Conservation (phyloP, 92 coral and sea anemone species). For the Micromussa lordhowensis region DNA sequence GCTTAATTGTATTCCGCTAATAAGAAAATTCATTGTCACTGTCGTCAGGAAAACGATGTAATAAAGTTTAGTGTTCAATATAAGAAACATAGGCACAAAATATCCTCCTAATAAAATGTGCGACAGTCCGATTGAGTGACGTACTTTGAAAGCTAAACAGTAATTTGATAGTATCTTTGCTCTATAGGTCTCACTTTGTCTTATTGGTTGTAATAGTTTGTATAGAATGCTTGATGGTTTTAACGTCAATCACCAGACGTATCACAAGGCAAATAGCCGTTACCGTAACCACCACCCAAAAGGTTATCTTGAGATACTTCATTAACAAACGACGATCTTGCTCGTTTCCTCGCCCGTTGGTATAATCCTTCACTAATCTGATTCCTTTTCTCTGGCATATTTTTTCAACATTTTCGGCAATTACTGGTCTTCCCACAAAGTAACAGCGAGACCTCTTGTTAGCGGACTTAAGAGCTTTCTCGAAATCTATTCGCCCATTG, state of each 20-base stretch:
- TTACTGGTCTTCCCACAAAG: slow-evolving; percentile 59
- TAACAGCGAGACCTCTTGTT: slow-evolving; percentile 44
- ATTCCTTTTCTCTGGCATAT: slow-evolving; percentile 40
- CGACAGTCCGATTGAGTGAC: too few species aligned
- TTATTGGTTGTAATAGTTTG: neutral
- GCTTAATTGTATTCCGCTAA: too few species aligned
- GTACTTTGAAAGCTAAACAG: too few species aligned
- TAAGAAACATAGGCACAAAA: too few species aligned
- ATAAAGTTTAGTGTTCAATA: too few species aligned
- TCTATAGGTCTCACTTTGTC: neutral
- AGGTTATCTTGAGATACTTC: slow-evolving; percentile 47
- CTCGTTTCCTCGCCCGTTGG: slow-evolving; percentile 41
- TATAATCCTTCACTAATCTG: slow-evolving; percentile 32
- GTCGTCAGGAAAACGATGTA: too few species aligned
- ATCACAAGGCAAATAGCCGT: slow-evolving; percentile 26
- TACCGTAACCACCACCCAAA: slow-evolving; percentile 33
- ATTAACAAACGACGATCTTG: slow-evolving; percentile 11
- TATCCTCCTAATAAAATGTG: too few species aligned
- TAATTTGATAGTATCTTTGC: too few species aligned
- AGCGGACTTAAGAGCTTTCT: slow-evolving; percentile 35
- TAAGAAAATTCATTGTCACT: too few species aligned
- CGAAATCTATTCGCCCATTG: slow-evolving; percentile 36
- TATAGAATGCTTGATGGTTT: slow-evolving; percentile 13
- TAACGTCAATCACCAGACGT: slow-evolving; percentile 48
- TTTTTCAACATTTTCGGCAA: slow-evolving; percentile 28